phyloP scores from a whole-genome alignment of 2,797 vertebrate genomes.

The Lacerta viridis region DNA sequence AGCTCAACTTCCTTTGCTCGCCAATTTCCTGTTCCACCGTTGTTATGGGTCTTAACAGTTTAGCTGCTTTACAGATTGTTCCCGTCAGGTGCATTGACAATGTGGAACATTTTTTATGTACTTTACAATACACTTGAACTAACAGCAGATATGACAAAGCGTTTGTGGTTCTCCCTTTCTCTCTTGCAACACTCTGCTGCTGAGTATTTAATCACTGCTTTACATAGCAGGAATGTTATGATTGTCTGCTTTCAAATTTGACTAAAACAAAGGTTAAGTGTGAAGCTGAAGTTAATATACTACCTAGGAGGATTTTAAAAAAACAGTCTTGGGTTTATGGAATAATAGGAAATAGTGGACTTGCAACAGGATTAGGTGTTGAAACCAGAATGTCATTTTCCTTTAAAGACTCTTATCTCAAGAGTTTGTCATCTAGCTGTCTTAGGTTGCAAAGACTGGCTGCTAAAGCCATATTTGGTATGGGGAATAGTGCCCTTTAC shows the following conservation, averaged over 20 bases:
- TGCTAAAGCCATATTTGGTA: constrained; percentile 22
- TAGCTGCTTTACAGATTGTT: constrained; percentile 22
- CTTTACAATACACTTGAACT: constrained; percentile 49
- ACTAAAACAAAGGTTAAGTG: constrained; percentile 52
- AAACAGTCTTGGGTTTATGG: background rate
- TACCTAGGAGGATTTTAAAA: background rate
- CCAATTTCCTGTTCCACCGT: constrained; percentile 37
- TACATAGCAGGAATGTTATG: constrained; percentile 41
- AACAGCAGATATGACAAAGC: constrained; percentile 60
- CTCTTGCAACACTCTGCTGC: constrained; percentile 55
- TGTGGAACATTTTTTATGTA: constrained; percentile 44
- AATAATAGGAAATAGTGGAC: background rate
- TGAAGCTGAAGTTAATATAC: constrained; percentile 46
- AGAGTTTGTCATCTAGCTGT: constrained; percentile 20
- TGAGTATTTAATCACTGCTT: constrained; percentile 65
- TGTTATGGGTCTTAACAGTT: constrained; percentile 4
- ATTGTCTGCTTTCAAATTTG: constrained; percentile 53
- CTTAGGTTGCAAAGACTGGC: constrained; percentile 11
- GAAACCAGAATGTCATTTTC: background rate
- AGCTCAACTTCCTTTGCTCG: constrained; percentile 14
- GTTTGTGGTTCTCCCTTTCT: constrained; percentile 47
- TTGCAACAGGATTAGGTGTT: background rate
- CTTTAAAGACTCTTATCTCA: constrained; percentile 18
- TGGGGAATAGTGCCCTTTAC: background rate
- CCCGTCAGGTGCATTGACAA: constrained; percentile 23